Percentiles rank a stretch among this genome's conserved stretches.
phyloP scores from a whole-genome alignment of 23 tunicate genomes.

The Trididemnum nubilum region DNA sequence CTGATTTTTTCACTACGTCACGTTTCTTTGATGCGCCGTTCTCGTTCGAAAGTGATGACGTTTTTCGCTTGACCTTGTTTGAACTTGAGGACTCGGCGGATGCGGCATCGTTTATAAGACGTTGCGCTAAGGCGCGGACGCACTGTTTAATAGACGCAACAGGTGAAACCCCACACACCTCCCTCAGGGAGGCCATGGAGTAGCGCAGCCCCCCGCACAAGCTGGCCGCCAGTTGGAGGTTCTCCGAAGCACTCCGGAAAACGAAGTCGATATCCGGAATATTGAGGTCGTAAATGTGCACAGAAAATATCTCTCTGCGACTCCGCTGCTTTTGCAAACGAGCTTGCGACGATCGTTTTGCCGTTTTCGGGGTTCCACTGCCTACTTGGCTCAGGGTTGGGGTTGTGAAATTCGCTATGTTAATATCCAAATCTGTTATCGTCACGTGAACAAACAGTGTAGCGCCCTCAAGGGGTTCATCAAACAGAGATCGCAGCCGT shows the following conservation, averaged over 20 bases:
- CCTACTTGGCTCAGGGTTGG: neutral
- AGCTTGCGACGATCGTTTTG: conserved; percentile 45
- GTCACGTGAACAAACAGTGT: conserved; percentile 90
- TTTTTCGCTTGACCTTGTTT: conserved; percentile 8
- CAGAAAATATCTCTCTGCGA: conserved; percentile 13
- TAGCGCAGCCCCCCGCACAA: conserved; percentile 34
- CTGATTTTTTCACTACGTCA: neutral
- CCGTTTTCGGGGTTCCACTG: neutral
- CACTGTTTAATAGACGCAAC: conserved; percentile 75
- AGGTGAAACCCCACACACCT: conserved; percentile 69
- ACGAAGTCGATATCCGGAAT: conserved; percentile 28
- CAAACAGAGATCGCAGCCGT: conserved; percentile 85
- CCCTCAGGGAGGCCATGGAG: conserved; percentile 49
- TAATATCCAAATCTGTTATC: conserved; percentile 42
- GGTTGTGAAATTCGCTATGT: conserved; percentile 1
- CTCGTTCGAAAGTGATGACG: neutral
- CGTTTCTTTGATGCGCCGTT: neutral
- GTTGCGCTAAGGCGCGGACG: conserved; percentile 59
- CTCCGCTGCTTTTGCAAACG: conserved; percentile 27
- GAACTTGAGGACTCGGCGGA: neutral
- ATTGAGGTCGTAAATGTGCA: conserved; percentile 15
- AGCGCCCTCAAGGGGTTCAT: conserved; percentile 91
- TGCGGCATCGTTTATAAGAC: conserved; percentile 32
- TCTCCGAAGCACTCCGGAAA: conserved; percentile 12
- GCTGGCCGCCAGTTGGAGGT: conserved; percentile 25